A percentile compares a stretch with the other conserved stretches of the same genome.
These are phyloP conservation scores for Altica lythri DNA, from an alignment of 2,888 invertebrate genomes.

Conservation along the genomic window DNA sequence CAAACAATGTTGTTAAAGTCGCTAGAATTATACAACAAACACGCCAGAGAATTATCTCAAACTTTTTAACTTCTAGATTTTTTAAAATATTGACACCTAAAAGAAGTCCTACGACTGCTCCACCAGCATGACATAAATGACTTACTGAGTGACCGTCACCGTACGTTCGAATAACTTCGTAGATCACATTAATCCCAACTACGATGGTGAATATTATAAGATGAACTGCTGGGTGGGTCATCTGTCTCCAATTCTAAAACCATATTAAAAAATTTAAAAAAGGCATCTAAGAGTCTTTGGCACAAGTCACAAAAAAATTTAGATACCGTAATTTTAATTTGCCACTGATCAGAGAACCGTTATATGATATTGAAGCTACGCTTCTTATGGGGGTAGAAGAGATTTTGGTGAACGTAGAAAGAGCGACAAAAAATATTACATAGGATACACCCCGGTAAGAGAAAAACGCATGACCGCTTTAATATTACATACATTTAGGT, in stretches of 20 bases:
- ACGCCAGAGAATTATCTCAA: constrained; percentile 63
- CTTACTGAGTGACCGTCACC: constrained; percentile 76
- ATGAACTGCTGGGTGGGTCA: constrained; percentile 70
- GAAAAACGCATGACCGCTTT: too few relatives aligned
- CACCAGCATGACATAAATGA: constrained; percentile 68
- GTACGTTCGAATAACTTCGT: constrained; percentile 49
- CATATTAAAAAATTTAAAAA: neutral
- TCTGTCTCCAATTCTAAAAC: constrained; percentile 89
- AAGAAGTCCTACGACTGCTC: constrained; percentile 78
- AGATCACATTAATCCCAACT: too few relatives aligned
- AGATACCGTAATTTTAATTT: too few relatives aligned
- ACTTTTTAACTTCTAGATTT: constrained; percentile 65
- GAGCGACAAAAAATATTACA: too few relatives aligned
- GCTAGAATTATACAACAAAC: constrained; percentile 4
- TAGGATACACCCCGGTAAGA: too few relatives aligned
- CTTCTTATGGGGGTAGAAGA: too few relatives aligned
- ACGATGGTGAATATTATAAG: constrained; percentile 40
- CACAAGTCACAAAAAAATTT: too few relatives aligned
- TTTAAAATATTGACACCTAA: constrained; percentile 68
- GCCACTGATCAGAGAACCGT: too few relatives aligned
- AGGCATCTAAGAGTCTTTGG: neutral
- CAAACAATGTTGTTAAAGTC: neutral
- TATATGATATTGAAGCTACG: too few relatives aligned
- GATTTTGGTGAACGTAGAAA: too few relatives aligned
- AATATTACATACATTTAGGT: too few relatives aligned